phyloP scores from a whole-genome alignment of 2,113 vertebrate species.

The Oxyruncus cristatus region DNA sequence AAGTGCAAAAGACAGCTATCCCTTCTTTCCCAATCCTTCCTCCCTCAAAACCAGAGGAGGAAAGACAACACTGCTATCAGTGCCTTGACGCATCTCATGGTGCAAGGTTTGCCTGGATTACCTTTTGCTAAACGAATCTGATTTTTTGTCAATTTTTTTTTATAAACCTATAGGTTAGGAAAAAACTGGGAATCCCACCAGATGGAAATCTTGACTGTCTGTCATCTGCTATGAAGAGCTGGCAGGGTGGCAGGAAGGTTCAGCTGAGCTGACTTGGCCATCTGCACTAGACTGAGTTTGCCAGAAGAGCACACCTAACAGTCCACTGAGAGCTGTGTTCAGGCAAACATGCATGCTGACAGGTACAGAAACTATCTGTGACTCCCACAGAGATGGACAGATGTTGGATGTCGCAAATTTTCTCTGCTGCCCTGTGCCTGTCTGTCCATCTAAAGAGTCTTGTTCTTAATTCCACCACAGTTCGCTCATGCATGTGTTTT shows the following conservation, averaged over 20 bases:
- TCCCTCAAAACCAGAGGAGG: not conserved
- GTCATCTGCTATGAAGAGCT: slow-evolving; percentile 37
- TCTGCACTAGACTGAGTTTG: not conserved
- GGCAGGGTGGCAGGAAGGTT: slow-evolving; percentile 17
- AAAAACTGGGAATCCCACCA: slow-evolving; percentile 40
- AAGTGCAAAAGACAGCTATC: not conserved
- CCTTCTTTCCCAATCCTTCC: not conserved
- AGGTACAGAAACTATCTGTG: not conserved
- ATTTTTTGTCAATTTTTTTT: not conserved
- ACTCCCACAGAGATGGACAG: not conserved
- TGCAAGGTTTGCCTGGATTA: not conserved
- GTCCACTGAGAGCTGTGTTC: not conserved
- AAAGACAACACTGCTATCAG: not conserved
- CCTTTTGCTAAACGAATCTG: not conserved
- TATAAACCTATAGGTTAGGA: not conserved
- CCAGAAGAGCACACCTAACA: slow-evolving; percentile 7
- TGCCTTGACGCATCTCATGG: not conserved
- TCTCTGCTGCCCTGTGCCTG: not conserved
- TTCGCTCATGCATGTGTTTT: not conserved
- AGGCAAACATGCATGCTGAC: not conserved
- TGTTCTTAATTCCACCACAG: not conserved
- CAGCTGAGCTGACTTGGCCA: slow-evolving; percentile 39
- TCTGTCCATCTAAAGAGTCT: not conserved
- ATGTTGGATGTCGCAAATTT: not conserved
- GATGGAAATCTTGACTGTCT: slow-evolving; percentile 40